A percentile compares a stretch with the other conserved stretches of the same genome.
Conservation (phyloP, 1,140 invertebrate species). For the Matsumurasca onukii region DNA sequence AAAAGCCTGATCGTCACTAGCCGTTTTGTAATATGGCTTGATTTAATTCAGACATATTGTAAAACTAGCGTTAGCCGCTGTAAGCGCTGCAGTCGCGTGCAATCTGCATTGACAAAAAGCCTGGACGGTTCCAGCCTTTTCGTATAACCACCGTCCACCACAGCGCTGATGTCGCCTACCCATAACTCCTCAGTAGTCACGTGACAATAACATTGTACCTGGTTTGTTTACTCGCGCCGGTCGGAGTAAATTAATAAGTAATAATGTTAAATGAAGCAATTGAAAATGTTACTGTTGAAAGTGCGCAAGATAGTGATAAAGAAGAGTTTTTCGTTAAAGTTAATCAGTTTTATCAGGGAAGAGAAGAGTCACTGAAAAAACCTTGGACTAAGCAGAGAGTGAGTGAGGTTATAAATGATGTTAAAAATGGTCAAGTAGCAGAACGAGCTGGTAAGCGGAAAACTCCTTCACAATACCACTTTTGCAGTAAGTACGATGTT, state of each 20-base stretch:
- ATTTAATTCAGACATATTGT: slow-evolving; percentile 5
- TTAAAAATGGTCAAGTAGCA: slow-evolving; percentile 1
- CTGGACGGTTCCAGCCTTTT: slow-evolving; percentile 1
- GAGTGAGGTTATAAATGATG: slow-evolving; percentile 3
- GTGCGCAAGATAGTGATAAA: slow-evolving; percentile 3
- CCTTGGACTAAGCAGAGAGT: slow-evolving; percentile 2
- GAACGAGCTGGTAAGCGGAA: slow-evolving; percentile 1
- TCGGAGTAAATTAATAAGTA: neutral
- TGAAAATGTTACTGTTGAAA: slow-evolving; percentile 4
- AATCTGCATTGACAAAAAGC: slow-evolving; percentile 3
- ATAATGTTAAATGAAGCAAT: too few relatives aligned
- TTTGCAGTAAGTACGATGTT: slow-evolving; percentile 1
- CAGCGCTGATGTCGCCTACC: slow-evolving; percentile 1
- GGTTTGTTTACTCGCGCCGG: slow-evolving; percentile 1
- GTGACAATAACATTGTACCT: slow-evolving; percentile 3
- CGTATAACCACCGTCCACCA: slow-evolving; percentile 1
- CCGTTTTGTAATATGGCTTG: slow-evolving; percentile 3
- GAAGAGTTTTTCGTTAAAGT: slow-evolving; percentile 4
- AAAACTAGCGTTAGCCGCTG: slow-evolving; percentile 2
- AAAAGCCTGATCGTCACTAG: slow-evolving; percentile 2
- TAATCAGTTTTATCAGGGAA: slow-evolving; percentile 4
- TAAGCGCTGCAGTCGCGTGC: slow-evolving; percentile 1
- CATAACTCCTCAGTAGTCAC: neutral
- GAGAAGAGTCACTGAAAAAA: slow-evolving; percentile 3
- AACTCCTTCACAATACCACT: slow-evolving; percentile 3